Percentiles rank a stretch among this genome's conserved stretches.
Evolutionary conservation across 2,797 vertebrate species (phyloP).

Genomic region (Lindbergichthys nudifrons): DNA sequence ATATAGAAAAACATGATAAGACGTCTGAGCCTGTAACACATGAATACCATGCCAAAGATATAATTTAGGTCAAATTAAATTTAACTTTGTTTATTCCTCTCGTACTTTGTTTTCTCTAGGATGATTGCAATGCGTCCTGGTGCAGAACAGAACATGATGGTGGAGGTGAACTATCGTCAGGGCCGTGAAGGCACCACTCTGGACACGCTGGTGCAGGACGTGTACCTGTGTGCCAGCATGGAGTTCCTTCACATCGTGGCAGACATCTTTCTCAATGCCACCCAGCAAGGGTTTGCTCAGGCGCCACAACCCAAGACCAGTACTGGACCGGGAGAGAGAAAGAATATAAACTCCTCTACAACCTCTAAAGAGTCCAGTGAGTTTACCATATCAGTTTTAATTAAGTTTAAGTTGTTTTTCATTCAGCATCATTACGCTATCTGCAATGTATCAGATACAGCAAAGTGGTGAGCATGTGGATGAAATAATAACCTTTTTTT

Average conservation of each 20-base stretch:
- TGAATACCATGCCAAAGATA: neutral
- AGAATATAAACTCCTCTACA: conserved; percentile 72
- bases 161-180: conserved; percentile 91
- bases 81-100: neutral
- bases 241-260: conserved; percentile 95
- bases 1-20: neutral
- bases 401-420: neutral
- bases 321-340: conserved; percentile 60
- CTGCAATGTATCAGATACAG: neutral
- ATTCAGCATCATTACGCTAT: neutral
- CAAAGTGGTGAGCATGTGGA: neutral
- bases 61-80: neutral
- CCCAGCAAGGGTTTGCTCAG: conserved; percentile 85
- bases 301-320: conserved; percentile 75
- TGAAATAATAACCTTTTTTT: neutral
- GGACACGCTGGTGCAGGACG: conserved; percentile 91
- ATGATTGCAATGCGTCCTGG: conserved; percentile 94
- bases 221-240: conserved; percentile 96
- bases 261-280: conserved; percentile 92
- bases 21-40: neutral
- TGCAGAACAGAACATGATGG: conserved; percentile 92
- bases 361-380: conserved; percentile 87
- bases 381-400: conserved; percentile 37
- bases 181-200: conserved; percentile 87
- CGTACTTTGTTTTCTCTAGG: conserved; percentile 70